These are phyloP conservation scores for Cranoglanis bouderius DNA, from an alignment of 2,113 vertebrate species.

Conservation along the genomic window DNA sequence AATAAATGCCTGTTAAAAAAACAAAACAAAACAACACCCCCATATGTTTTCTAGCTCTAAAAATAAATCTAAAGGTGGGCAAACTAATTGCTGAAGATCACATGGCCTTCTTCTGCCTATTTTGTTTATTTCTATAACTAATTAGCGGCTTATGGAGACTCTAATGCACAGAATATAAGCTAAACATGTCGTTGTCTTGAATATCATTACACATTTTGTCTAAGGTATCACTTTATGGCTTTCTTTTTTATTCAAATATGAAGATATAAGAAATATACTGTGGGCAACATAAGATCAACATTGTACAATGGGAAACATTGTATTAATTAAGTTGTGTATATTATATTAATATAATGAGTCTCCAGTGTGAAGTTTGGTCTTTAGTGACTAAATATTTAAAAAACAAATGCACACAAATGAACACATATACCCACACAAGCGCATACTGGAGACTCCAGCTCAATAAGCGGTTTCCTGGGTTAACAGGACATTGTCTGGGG, in stretches of 20 bases:
- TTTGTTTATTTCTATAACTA: neutral
- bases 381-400: neutral
- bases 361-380: too few species aligned
- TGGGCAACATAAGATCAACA: neutral
- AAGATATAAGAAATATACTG: neutral
- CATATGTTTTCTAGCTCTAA: neutral
- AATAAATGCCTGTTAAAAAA: neutral
- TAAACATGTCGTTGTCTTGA: neutral
- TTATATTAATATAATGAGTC: neutral
- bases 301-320: neutral
- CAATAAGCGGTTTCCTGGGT: slow-evolving; percentile 27
- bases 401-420: neutral
- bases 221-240: neutral
- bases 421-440: slow-evolving; percentile 7
- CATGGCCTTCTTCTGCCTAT: neutral
- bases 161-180: neutral
- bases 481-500: slow-evolving; percentile 36
- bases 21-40: neutral
- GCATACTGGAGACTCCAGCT: slow-evolving; percentile 19
- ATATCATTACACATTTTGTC: neutral
- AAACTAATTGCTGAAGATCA: neutral
- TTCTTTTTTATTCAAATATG: neutral
- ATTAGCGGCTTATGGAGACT: neutral
- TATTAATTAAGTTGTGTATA: neutral
- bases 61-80: neutral